Conservation (phyloP, 1,140 invertebrate species). For the Ips nitidus region DNA sequence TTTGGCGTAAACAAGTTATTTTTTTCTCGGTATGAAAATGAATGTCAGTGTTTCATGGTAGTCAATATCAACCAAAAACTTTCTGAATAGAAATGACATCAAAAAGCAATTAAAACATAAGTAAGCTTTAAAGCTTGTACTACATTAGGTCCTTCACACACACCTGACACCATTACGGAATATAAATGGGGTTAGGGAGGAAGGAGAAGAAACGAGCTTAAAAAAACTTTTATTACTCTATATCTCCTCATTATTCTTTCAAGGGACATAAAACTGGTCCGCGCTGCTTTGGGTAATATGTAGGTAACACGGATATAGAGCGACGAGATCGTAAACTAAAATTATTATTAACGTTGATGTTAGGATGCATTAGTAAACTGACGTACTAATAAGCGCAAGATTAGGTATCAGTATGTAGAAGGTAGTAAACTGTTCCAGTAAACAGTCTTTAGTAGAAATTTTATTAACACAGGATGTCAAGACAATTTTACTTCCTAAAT, state of each 20-base stretch:
- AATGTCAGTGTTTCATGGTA: too few species aligned
- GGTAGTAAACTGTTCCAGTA: background rate
- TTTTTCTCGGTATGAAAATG: too few species aligned
- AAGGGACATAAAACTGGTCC: conserved; percentile 3
- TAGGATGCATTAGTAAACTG: background rate
- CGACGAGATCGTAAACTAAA: background rate
- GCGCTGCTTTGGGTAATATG: background rate
- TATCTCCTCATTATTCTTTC: conserved; percentile 3
- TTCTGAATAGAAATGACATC: too few species aligned
- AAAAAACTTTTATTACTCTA: conserved; percentile 23
- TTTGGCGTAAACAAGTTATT: too few species aligned
- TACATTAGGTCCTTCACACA: conserved; percentile 17
- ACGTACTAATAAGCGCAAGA: too few species aligned
- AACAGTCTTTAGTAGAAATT: too few species aligned
- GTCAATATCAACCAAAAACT: too few species aligned
- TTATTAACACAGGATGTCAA: too few species aligned
- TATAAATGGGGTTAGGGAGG: conserved; percentile 23
- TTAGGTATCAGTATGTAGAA: background rate
- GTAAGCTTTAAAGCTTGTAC: conserved; percentile 22
- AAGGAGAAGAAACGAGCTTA: conserved; percentile 7
- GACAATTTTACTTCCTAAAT: too few species aligned
- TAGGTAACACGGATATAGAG: background rate
- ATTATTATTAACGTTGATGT: background rate
- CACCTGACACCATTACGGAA: conserved; percentile 28
- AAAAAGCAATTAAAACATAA: background rate